Conservation (phyloP, 2,888 invertebrate genomes). For the Congeria kusceri region DNA sequence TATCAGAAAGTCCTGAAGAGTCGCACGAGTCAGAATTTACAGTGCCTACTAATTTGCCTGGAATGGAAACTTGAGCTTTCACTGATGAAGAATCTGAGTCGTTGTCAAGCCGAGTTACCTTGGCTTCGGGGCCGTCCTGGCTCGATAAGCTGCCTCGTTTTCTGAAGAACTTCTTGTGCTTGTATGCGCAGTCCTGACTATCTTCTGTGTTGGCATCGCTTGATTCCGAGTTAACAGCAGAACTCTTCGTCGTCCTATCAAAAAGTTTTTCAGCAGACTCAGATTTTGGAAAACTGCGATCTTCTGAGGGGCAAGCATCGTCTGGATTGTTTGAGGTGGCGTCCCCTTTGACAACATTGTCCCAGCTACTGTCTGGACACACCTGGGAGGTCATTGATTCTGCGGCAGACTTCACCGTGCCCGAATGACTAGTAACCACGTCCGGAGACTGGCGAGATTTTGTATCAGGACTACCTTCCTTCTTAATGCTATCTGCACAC, state of each 20-base stretch:
- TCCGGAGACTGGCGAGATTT: slow-evolving; percentile 19
- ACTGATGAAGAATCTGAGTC: neutral
- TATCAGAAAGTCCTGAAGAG: neutral
- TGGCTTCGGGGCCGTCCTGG: slow-evolving; percentile 32
- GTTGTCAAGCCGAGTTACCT: slow-evolving; percentile 37
- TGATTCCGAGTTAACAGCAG: slow-evolving; percentile 23
- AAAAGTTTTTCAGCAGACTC: slow-evolving; percentile 8
- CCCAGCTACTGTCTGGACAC: slow-evolving; percentile 78
- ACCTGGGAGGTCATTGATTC: slow-evolving; percentile 72
- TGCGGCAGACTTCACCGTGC: slow-evolving; percentile 65
- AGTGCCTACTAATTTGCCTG: neutral
- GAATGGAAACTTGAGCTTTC: slow-evolving; percentile 6
- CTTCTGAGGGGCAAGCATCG: neutral
- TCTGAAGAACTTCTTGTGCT: slow-evolving; percentile 78
- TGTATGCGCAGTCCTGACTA: slow-evolving; percentile 64
- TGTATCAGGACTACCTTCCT: neutral
- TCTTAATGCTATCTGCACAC: neutral
- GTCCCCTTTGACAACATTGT: slow-evolving; percentile 41
- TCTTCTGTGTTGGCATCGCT: slow-evolving; percentile 52
- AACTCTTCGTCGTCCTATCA: neutral
- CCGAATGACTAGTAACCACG: slow-evolving; percentile 47
- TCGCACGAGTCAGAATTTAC: slow-evolving; percentile 13
- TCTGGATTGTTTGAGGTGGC: slow-evolving; percentile 28
- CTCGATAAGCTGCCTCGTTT: slow-evolving; percentile 57
- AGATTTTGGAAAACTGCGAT: slow-evolving; percentile 3